Evolutionary conservation across 2,797 vertebrate species (phyloP), one percentile per base, ranked within the genome.

Genomic region (Lithobates sylvaticus): DNA sequence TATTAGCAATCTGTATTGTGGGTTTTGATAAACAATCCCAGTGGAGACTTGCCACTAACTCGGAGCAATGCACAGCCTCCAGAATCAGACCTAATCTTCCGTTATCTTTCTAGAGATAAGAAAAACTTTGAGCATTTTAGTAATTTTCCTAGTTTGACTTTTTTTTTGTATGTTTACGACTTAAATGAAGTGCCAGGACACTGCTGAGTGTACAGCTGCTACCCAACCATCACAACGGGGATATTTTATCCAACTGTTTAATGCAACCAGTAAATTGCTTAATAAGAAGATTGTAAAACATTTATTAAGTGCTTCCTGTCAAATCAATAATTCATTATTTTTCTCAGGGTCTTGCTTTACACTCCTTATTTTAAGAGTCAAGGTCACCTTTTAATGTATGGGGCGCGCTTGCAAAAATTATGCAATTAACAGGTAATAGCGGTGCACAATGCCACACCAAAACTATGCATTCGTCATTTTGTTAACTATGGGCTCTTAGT

Each of bases 211-310:
- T 87, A 80, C 86, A 87, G 81, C 86, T 87, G 86, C 76, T 87
- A 76, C 75, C 74, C 76, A 84, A 68, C 86, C 70, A 78, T 80
- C 86, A 50, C 86, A 87, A 84, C 86, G 47, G 86, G 81, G 74
- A 80, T 76, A 70, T 79, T 84, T 74, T 80, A 68, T 83, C 81
- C 76, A 80, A 84, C 81, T 87, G 86, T 87, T 87, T 84, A 84
- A 87, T 84, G 64, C 81, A 87, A 84, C 76, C 78, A 84, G 86
- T 84, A 87, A 84, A 87, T 87, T 87, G 86, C 86, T 87, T 87
- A 87, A 87, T 87, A 87, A 87, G 86, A 87, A 87, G 86, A 87
- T 87, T 84, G 86, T 87, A 87, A 87, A 87, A 87, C 81, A 87
- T 87, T 79, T 87, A 87, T 87, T 87, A 87, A 87, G 76, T 87